Evolutionary conservation across 2,113 vertebrate species (phyloP), one percentile per base, ranked within the genome.

Genomic region (Maccullochella peelii): DNA sequence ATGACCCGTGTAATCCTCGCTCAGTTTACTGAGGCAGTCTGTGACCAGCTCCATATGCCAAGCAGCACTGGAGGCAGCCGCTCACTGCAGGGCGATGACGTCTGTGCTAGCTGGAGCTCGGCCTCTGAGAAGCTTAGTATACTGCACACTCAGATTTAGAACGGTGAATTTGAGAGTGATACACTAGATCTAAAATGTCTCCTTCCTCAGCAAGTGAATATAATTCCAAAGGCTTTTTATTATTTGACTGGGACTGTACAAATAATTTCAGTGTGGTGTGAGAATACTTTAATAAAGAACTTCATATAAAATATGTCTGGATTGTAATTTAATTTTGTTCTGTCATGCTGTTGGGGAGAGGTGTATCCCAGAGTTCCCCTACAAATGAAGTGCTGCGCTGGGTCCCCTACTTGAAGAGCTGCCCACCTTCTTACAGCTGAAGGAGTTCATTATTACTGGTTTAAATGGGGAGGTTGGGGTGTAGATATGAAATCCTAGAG

Each of bases 31-130:
- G 68, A 77, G 40, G 38, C 66, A 36, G 25, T 23, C 65, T 61
- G 36, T 58, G 62, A 79, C 27, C 11, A 0, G n/a, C 79, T 73
- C 77, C 80, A 59, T 83, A 76, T 89, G 82, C 73, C 76, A 52
- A 47, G 54, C 59, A 16, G 47, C 77, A 44, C 75, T 18, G 12
- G 62, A 71, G 80, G 66, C 73, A 40, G 75, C 61, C 25, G 10
- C 44, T 70, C 15, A 11, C 67, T 74, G 44, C 0, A 21, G 79
- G n/a, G n/a, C 14, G 2, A 33, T 73, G 82, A 87, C 42, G 73
- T 84, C 73, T 63, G 47, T 55, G 47, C 65, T 36, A 2, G 63
- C 15, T 42, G n/a, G 84, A 61, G 50, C 27, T 69, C 58, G 72
- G 59, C 71, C 49, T 74, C 33, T 5, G 79, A 77, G 52, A 58